Evolutionary conservation across 37 sponge, comb jelly and placozoan species (phyloP).

Genomic region (Spongilla lacustris): DNA sequence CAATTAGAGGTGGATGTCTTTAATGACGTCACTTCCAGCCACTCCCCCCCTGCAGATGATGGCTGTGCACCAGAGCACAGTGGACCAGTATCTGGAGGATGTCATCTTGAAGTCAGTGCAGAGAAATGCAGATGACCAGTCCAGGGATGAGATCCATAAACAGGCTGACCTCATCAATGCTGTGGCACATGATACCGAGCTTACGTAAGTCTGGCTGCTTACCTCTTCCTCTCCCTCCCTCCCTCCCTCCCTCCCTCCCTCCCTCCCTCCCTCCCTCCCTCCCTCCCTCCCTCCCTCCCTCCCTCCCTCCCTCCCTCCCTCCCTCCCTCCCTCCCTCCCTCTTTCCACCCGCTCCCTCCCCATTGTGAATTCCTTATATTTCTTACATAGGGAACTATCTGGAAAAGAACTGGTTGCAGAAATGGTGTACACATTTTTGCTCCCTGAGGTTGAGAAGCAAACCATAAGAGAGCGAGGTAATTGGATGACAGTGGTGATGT

Average conservation of each 20-base stretch:
- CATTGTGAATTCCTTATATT: neutral
- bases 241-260: neutral
- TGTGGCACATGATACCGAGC: constrained; percentile 78
- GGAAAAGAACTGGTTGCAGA: constrained; percentile 90
- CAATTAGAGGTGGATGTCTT: too few relatives aligned
- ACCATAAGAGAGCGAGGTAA: constrained; percentile 78
- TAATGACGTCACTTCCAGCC: neutral
- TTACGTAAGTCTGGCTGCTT: constrained; percentile 51
- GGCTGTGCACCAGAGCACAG: constrained; percentile 83
- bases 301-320: neutral
- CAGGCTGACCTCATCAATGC: constrained; percentile 85
- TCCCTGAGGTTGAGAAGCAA: constrained; percentile 94
- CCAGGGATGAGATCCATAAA: constrained; percentile 78
- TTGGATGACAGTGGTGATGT: too few relatives aligned
- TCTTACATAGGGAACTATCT: constrained; percentile 47
- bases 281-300: neutral
- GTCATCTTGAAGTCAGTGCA: constrained; percentile 80
- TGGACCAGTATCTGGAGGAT: constrained; percentile 95
- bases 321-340: neutral
- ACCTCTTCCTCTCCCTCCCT: neutral
- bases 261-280: neutral
- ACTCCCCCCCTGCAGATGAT: constrained; percentile 32
- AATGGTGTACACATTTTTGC: constrained; percentile 92
- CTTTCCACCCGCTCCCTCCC: neutral
- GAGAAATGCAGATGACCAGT: constrained; percentile 90